Conservation (phyloP, 2,113 vertebrate species). For the Proteles cristata region DNA sequence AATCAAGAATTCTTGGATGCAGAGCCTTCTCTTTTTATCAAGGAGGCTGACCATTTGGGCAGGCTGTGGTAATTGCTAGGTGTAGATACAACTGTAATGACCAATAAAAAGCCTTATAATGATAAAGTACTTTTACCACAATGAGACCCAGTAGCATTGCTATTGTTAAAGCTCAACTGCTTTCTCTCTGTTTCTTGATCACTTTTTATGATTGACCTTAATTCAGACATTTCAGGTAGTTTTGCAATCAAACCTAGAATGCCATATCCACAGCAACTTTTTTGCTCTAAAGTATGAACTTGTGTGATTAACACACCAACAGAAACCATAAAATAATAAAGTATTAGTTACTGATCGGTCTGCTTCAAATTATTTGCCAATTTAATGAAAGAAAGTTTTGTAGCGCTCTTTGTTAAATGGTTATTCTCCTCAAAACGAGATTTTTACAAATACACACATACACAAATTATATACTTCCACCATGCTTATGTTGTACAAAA, state of each 20-base stretch:
- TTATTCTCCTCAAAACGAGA: constrained; percentile 81
- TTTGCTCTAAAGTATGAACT: not conserved
- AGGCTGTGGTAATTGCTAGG: not conserved
- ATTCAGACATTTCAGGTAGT: constrained; percentile 65
- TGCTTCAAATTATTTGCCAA: not conserved
- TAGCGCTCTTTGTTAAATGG: not conserved
- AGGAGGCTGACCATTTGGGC: not conserved
- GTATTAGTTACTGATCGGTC: not conserved
- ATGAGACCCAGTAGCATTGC: constrained; percentile 79
- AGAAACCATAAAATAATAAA: constrained; percentile 12
- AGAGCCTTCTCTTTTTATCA: not conserved
- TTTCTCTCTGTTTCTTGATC: constrained; percentile 62
- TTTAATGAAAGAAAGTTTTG: constrained; percentile 5
- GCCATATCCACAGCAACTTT: not conserved
- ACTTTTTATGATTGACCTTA: constrained; percentile 73
- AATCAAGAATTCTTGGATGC: not conserved
- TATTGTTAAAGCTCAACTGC: constrained; percentile 69
- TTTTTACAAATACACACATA: not conserved
- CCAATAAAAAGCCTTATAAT: constrained; percentile 82
- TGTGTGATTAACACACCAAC: constrained; percentile 15
- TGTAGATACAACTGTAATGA: not conserved
- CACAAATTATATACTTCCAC: not conserved
- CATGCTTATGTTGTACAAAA: constrained; percentile 35
- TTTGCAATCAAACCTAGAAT: constrained; percentile 9
- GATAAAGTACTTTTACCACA: constrained; percentile 78